Conservation (phyloP, 2,797 vertebrate genomes). For the Sylvia borin region DNA sequence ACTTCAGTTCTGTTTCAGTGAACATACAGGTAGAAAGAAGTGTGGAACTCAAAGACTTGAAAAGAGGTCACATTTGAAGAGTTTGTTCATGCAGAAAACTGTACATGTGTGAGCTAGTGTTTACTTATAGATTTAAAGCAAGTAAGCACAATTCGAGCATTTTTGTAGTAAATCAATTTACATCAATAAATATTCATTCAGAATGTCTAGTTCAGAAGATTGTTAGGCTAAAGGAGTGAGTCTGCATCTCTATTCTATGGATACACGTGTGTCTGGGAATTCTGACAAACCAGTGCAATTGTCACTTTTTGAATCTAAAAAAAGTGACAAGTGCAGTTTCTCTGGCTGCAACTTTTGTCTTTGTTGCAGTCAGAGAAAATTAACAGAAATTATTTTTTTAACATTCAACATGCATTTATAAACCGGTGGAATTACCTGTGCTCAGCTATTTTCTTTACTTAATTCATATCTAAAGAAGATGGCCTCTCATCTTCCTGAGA, state of each 20-base stretch:
- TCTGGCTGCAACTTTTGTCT: not conserved
- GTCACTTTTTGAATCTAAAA: not conserved
- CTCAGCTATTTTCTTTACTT: not conserved
- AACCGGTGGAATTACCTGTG: not conserved
- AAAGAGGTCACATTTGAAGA: not conserved
- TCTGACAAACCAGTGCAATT: not conserved
- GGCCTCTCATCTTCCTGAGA: not conserved
- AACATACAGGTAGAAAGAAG: not conserved
- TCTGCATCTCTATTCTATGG: not conserved
- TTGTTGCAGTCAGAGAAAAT: not conserved
- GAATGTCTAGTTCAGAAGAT: not conserved
- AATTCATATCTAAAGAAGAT: not conserved
- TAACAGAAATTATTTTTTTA: not conserved
- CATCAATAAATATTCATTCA: not conserved
- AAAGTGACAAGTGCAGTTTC: too few relatives aligned
- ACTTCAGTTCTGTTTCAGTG: not conserved
- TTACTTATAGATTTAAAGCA: not conserved
- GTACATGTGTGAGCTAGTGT: not conserved
- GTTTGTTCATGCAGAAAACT: not conserved
- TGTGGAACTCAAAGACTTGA: not conserved
- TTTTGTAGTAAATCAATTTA: not conserved
- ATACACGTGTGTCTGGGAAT: fast-evolving
- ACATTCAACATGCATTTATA: not conserved
- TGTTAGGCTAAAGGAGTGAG: not conserved
- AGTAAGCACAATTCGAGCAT: not conserved